Evolutionary conservation across 2,888 invertebrate genomes (phyloP).

Genomic region (Doris montereyensis): DNA sequence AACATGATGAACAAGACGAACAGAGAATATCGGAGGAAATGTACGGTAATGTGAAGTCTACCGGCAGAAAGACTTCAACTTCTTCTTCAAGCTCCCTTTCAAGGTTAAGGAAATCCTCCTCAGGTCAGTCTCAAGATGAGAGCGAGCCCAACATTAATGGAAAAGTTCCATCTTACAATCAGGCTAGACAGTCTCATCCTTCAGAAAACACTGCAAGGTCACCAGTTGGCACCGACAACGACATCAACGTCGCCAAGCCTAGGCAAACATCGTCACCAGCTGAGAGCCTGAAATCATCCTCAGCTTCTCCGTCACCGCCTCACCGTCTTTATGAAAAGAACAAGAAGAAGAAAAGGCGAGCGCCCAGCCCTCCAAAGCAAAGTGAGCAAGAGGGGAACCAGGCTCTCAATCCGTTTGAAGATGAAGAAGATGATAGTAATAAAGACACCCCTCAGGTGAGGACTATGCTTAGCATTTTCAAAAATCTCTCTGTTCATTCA

Average conservation of each 20-base stretch:
- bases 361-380: constrained; percentile 47
- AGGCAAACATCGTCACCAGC: constrained; percentile 21
- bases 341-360: constrained; percentile 41
- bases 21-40: constrained; percentile 78
- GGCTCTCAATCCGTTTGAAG: constrained; percentile 92
- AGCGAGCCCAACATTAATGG: neutral
- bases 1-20: constrained; percentile 85
- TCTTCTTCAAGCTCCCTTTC: constrained; percentile 31
- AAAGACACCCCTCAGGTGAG: neutral
- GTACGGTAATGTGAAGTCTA: constrained; percentile 58
- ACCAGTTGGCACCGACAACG: neutral
- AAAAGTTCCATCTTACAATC: neutral
- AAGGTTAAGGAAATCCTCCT: constrained; percentile 22
- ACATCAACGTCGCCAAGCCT: constrained; percentile 18
- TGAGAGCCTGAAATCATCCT: neutral
- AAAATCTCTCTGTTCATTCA: too few relatives aligned
- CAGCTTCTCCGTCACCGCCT: too few relatives aligned
- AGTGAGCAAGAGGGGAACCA: too few relatives aligned
- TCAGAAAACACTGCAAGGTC: too few relatives aligned
- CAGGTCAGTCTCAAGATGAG: too few relatives aligned
- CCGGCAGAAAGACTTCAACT: constrained; percentile 28
- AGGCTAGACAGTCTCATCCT: too few relatives aligned
- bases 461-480: too few relatives aligned
- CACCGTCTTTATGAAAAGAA: too few relatives aligned
- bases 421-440: constrained; percentile 84